Evolutionary conservation across 2,113 vertebrate species (phyloP).

Genomic region (Paraplagusia blochii): DNA sequence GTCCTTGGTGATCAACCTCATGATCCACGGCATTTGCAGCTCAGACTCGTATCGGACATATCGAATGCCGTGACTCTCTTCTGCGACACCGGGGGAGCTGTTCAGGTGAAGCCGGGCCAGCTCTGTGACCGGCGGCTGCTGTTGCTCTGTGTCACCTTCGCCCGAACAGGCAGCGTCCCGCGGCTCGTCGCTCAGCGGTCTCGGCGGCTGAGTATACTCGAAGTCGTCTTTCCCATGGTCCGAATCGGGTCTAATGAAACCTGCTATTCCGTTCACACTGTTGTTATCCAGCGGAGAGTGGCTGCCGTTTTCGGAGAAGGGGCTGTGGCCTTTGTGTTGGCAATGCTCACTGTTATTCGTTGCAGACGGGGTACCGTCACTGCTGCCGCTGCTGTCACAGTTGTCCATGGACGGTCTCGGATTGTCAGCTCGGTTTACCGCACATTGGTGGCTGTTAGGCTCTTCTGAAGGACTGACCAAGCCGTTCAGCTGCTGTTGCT

Average conservation of each 20-base stretch:
- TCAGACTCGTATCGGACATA: conserved; percentile 98
- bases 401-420: conserved; percentile 59
- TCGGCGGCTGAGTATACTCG: conserved; percentile 76
- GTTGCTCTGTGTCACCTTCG: conserved; percentile 55
- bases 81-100: conserved; percentile 40
- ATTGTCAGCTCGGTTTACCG: conserved; percentile 61
- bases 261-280: conserved; percentile 70
- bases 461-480: conserved; percentile 79
- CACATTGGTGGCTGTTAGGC: conserved; percentile 67
- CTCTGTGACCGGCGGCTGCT: conserved; percentile 72
- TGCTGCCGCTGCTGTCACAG: conserved; percentile 59
- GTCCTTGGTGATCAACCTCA: conserved; percentile 99
- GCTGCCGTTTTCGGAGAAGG: conserved; percentile 72
- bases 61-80: conserved; percentile 81
- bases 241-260: conserved; percentile 56
- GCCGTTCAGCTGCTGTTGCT: conserved; percentile 88
- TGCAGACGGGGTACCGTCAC: conserved; percentile 61
- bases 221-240: conserved; percentile 39
- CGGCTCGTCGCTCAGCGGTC: conserved; percentile 35
- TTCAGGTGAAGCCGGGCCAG: conserved; percentile 73
- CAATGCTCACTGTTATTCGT: conserved; percentile 65
- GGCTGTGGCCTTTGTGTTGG: conserved; percentile 63
- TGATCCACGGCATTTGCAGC: conserved; percentile 99
- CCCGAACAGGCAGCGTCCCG: conserved; percentile 60
- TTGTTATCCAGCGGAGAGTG: conserved; percentile 65